Percentiles rank a stretch among this genome's conserved stretches.
Evolutionary conservation across 1,140 invertebrate species (phyloP).

Genomic region (Propsilocerus akamusi): DNA sequence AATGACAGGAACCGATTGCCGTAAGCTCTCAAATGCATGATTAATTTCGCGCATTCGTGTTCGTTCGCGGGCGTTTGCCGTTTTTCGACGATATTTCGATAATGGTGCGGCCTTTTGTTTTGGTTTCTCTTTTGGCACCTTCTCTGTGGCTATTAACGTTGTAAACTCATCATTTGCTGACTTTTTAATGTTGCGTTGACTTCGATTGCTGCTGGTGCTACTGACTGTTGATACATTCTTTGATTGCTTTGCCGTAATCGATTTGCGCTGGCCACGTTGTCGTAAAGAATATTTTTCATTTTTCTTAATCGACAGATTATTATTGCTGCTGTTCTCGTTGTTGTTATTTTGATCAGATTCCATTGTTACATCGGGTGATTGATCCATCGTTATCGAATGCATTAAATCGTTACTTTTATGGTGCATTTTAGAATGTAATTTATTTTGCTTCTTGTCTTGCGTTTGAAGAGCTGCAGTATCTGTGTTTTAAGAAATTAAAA

Average conservation of each 20-base stretch:
- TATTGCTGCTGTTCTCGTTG: conserved; percentile 3
- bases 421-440: neutral
- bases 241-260: neutral
- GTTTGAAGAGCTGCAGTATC: no score
- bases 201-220: conserved; percentile 5
- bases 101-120: conserved; percentile 61
- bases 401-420: conserved; percentile 1
- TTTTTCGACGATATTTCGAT: conserved; percentile 76
- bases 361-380: conserved; percentile 2
- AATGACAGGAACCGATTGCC: conserved; percentile 48
- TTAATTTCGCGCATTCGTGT: conserved; percentile 78
- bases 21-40: conserved; percentile 61
- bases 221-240: neutral
- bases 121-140: conserved; percentile 16
- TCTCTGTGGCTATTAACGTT: conserved; percentile 8
- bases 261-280: conserved; percentile 15
- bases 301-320: conserved; percentile 2
- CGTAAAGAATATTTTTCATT: conserved; percentile 21
- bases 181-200: neutral
- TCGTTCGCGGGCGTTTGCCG: conserved; percentile 72
- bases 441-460: neutral
- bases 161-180: conserved; percentile 1
- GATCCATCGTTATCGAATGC: neutral
- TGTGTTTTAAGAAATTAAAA: no score
- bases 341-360: conserved; percentile 1